Base-by-base conservation (phyloP, 2,888 invertebrate genomes). In the Brachypalpus laphriformis region DNA sequence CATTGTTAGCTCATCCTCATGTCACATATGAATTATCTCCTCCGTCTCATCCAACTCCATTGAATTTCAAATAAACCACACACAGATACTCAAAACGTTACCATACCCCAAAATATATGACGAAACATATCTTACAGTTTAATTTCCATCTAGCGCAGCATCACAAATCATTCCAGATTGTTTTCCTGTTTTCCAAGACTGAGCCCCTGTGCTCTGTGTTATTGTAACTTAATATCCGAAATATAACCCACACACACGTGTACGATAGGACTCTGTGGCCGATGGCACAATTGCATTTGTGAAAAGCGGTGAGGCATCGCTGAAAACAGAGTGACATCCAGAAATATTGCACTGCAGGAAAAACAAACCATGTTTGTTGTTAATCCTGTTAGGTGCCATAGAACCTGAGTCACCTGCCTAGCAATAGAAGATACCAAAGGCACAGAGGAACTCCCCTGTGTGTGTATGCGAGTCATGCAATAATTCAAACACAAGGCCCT, bases 281-380 rank as follows among this genome's bases (percentile, higher is more conserved):
- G 18, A 54, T 31, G 45, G 56, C 16, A 63, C 20, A 63, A 70
- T 70, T 63, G 31, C 47, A 63, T 76, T 75, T 57, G 4, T 49
- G 59, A 42, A 54, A 72, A 57, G 51, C 47, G 61, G 34, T 40
- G 66, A 42, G 42, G 54, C 61, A 40, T 63, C 63, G 75, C 75
- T 47, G 75, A 75, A 70, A 70, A 70, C 31, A 14, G 28, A 75
- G 18, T 75, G 68, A 57, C 70, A 70, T 63, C 45, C 25, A 34
- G 63, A 77, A 70, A 70, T 77, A 76, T 68, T 68, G 61, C 59
- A 76, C 68, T 76, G 68, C 76, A 76, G 59, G 40, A 51, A 20
- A 8, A 49, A 59, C 59, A 68, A 59, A 54, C 76, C 31, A 31
- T 59, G 59, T 49, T 59, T 68, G 68, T 51, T 59, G 76, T 68